These are phyloP conservation scores for Sinelater perroti DNA, from an alignment of 2,888 invertebrate species.

Conservation along the genomic window DNA sequence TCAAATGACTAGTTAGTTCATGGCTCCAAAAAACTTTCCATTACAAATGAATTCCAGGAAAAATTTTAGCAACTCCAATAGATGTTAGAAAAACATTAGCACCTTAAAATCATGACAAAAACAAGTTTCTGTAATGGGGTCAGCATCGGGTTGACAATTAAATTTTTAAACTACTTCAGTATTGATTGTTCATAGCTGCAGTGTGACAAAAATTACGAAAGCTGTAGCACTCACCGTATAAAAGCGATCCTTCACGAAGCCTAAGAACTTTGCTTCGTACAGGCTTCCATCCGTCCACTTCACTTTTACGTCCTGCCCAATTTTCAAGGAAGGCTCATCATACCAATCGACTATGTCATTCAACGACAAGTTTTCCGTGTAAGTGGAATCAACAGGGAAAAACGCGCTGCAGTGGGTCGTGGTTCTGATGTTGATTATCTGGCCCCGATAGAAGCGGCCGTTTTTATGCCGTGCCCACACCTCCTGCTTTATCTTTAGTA, in stretches of 20 bases:
- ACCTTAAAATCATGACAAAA: too few relatives aligned
- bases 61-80: too few relatives aligned
- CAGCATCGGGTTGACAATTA: too few relatives aligned
- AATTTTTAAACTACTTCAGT: neutral
- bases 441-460: conserved; percentile 67
- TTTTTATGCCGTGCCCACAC: conserved; percentile 72
- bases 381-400: conserved; percentile 69
- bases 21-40: too few relatives aligned
- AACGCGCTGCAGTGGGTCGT: conserved; percentile 67
- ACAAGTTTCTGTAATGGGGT: too few relatives aligned
- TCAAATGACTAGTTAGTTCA: too few relatives aligned
- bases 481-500: conserved; percentile 48
- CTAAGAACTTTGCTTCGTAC: conserved; percentile 33
- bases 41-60: too few relatives aligned
- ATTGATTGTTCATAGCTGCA: too few relatives aligned
- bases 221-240: conserved; percentile 35
- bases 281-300: conserved; percentile 65
- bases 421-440: conserved; percentile 61
- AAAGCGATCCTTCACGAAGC: conserved; percentile 15
- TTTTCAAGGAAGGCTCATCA: conserved; percentile 50
- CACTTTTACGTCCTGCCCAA: conserved; percentile 64
- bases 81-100: too few relatives aligned
- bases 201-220: too few relatives aligned
- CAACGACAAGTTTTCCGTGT: conserved; percentile 65
- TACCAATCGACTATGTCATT: conserved; percentile 64